Evolutionary conservation across 37 sponge, comb jelly and placozoan genomes (phyloP), one percentile per base, ranked within the genome.

Genomic region (Crambe crambe): DNA sequence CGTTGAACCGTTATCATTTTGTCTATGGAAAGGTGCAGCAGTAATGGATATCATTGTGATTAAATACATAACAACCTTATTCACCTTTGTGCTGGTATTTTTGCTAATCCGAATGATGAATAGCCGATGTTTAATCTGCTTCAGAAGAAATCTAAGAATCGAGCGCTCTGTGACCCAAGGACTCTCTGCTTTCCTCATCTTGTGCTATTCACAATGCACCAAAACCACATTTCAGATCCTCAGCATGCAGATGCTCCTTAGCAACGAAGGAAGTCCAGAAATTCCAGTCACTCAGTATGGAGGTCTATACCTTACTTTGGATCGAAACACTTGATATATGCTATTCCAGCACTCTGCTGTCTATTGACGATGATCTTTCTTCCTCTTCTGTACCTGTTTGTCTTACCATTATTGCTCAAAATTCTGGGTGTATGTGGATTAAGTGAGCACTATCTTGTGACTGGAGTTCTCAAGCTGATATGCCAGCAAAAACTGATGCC

Each of bases 31-130:
- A 2, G 60, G 60, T 25, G 68, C 84, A 23, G 66, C 68, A 1
- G 70, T 75, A 18, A 27, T 84, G 42, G 77, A 84, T 68, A 37
- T 68, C 2, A 36, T 84, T 15, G 58, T 58, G 9, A 75, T 84
- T 57, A 74, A 75, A 56, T 84, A 84, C 59, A 31, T 84, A 20
- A 84, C 84, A 18, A 69, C 68, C 4, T 2, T 84, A 8, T 76
- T 36, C 40, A 68, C 84, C 2, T 68, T 84, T 30, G 30, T 66
- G 3, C 38, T 79, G 6, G 57, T 79, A 2, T 10, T 67, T 20
- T 3, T 26, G 2, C 60, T 74, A 3, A 32, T 74, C 56, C 58
- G 58, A 30, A 31, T 74, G 2, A 12, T 58, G 36, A 58, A 74
- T 32, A 36, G 22, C 25, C 2, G 31, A 22, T 35, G 36, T 2